Evolutionary conservation across 1,140 invertebrate species (phyloP), one percentile per base, ranked within the genome.

Genomic region (Asobara japonica): DNA sequence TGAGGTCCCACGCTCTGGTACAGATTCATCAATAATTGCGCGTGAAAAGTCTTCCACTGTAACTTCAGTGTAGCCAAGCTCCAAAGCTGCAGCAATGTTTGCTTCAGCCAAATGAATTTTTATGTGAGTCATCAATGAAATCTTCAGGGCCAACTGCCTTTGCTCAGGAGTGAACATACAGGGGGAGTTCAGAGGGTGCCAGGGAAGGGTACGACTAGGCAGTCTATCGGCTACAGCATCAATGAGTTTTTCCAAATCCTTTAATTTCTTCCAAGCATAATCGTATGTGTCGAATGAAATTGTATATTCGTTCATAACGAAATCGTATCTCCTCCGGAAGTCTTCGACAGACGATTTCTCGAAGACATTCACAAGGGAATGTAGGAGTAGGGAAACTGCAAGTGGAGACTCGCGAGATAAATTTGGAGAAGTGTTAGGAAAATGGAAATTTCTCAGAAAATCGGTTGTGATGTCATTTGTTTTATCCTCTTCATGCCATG

Each of bases 281-380:
- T 61, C 5, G 20, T 11, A 27, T 5, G 76, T 16, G 60, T 73
- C 5, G 69, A 27, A 48, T 11, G 0, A 82, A 64, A 7, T 77
- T 65, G 41, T 16, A 5, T 2, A 7, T 45, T 60, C 76, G 71
- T 0, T 70, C 29, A 0, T 79, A 13, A 83, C 82, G 29, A 31
- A 86, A 6, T 60, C 2, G 18, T 61, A 41, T 70, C 85, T 76
- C 3, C 82, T 4, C 2, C 73, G 16, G 0, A 77, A 64, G 38
- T 83, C 80, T 3, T 76, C 31, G 3, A 73, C 27, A 0, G 79
- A 78, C 0, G 84, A 83, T 13, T 70, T 68, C 71, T 85, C 84
- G 36, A 84, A 87, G 70, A 86, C 84, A n/a, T 82, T 79, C 2
- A 85, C 60, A 16, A 87, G 31, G 4, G 84, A 65, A 33, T 85